Evolutionary conservation across 1,140 invertebrate genomes (phyloP).

Genomic region (Drosophila oshimai): DNA sequence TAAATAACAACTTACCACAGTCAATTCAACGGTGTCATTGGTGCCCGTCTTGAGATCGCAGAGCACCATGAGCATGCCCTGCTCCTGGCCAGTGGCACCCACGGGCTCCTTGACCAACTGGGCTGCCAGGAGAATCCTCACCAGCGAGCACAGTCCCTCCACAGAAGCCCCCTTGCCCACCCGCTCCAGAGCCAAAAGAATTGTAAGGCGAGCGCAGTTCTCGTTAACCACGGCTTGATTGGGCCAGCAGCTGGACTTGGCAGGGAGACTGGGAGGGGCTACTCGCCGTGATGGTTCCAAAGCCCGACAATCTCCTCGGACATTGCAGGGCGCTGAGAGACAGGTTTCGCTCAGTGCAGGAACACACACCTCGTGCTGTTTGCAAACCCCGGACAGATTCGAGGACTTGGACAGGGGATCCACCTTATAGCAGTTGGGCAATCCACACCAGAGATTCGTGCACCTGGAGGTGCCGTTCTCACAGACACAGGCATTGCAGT

Average conservation of each 20-base stretch:
- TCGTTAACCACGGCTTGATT: conserved; percentile 87
- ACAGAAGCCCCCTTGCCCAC: conserved; percentile 88
- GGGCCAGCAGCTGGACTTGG: conserved; percentile 90
- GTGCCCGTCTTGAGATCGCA: conserved; percentile 91
- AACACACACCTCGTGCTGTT: conserved; percentile 86
- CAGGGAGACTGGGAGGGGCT: conserved; percentile 88
- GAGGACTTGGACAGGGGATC: conserved; percentile 83
- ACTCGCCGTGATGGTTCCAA: conserved; percentile 89
- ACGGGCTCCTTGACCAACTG: conserved; percentile 81
- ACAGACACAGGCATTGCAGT: conserved; percentile 93
- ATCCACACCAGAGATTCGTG: conserved; percentile 93
- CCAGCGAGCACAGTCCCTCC: conserved; percentile 87
- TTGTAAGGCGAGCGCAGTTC: conserved; percentile 89
- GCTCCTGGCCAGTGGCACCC: conserved; percentile 20
- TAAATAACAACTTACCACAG: conserved; percentile 91
- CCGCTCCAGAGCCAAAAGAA: conserved; percentile 87
- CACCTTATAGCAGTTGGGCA: conserved; percentile 89
- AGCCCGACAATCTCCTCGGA: conserved; percentile 91
- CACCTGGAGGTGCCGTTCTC: conserved; percentile 89
- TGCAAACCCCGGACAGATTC: conserved; percentile 83
- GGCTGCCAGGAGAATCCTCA: conserved; percentile 88
- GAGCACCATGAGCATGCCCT: conserved; percentile 87
- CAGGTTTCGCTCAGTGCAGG: conserved; percentile 90
- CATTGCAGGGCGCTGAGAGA: conserved; percentile 88
- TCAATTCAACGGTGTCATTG: conserved; percentile 93